phyloP scores from a whole-genome alignment of 2,113 vertebrate species.

The Brienomyrus longianalis region DNA sequence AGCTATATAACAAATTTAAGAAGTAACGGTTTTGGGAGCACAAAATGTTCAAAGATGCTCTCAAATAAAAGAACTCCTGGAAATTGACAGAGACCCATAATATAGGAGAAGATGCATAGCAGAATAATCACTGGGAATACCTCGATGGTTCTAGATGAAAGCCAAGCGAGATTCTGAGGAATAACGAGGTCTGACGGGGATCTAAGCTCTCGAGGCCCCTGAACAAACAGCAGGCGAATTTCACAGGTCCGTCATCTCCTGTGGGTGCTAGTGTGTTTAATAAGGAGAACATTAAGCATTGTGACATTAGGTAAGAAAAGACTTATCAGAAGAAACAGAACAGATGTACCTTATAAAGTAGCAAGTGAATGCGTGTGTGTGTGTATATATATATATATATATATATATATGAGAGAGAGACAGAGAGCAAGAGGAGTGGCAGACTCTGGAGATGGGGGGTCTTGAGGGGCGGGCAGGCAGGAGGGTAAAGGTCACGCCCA shows the following conservation, averaged over 20 bases:
- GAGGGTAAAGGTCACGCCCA: not conserved
- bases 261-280: not conserved
- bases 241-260: not conserved
- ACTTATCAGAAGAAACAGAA: not conserved
- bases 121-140: not conserved
- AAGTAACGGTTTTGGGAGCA: not conserved
- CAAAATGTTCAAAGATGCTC: not conserved
- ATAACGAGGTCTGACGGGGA: not conserved
- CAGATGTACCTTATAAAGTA: not conserved
- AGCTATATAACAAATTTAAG: not conserved
- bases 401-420: not conserved
- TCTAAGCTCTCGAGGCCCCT: not conserved
- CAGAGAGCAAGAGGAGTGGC: not conserved
- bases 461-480: not conserved
- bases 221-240: not conserved
- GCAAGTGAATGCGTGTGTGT: not conserved
- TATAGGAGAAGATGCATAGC: not conserved
- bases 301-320: not conserved
- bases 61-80: not conserved
- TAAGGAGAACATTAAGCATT: not conserved
- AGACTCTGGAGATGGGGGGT: not conserved
- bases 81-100: not conserved
- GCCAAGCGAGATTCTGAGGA: not conserved
- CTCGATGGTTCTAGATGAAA: not conserved
- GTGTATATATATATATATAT: not conserved